Evolutionary conservation across 1,140 invertebrate species (phyloP).

Genomic region (Metopolophium dirhodum): DNA sequence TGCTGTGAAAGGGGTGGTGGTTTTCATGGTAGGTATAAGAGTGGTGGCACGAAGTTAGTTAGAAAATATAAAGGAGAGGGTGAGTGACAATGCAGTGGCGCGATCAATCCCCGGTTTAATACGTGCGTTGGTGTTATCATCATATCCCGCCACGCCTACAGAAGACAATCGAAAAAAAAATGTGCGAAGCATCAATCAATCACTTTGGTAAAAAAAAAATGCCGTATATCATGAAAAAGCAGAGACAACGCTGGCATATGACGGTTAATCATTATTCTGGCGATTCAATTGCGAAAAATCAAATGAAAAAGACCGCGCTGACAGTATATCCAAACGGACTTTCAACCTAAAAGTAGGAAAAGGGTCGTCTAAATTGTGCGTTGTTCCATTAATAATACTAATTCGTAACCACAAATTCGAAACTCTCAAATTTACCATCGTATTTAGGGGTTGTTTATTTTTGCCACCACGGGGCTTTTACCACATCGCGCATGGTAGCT

Average conservation of each 20-base stretch:
- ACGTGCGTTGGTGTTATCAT: not conserved
- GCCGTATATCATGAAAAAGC: not conserved
- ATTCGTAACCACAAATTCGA: not conserved
- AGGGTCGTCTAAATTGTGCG: not conserved
- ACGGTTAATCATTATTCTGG: slow-evolving; percentile 13
- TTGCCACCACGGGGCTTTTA: not conserved
- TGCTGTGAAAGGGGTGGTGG: not conserved
- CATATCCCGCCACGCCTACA: not conserved
- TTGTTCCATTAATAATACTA: not conserved
- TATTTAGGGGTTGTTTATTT: not conserved
- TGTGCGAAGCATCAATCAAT: slow-evolving; percentile 27
- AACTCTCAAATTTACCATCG: not conserved
- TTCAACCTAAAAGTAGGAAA: not conserved
- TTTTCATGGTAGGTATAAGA: no score
- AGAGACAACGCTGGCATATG: not conserved
- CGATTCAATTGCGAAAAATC: not conserved
- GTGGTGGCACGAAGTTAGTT: not conserved
- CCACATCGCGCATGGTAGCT: not conserved
- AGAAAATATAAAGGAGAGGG: not conserved
- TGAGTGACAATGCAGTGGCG: not conserved
- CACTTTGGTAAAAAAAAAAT: slow-evolving; percentile 19
- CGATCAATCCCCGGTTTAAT: slow-evolving; percentile 31
- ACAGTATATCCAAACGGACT: not conserved
- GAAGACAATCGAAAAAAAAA: not conserved
- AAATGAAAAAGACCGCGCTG: not conserved